These are phyloP conservation scores for Pentamera pediparva DNA, from an alignment of 53 echinoderm and acorn worm genomes.

Conservation along the genomic window DNA sequence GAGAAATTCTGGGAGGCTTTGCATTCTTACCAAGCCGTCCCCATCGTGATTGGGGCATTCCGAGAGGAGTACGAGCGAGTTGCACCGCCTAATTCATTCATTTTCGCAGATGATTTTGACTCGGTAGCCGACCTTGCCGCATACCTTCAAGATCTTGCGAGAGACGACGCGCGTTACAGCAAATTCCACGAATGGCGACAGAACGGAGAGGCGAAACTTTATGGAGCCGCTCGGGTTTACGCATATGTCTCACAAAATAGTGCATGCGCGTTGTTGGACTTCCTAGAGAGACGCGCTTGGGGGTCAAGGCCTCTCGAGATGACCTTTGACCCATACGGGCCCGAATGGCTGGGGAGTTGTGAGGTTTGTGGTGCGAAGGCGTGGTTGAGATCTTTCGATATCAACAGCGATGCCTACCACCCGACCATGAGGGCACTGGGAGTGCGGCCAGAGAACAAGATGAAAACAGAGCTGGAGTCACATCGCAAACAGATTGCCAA, in stretches of 20 bases:
- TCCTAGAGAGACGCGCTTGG: neutral
- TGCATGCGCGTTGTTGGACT: conserved; percentile 5
- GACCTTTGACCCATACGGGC: neutral
- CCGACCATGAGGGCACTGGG: neutral
- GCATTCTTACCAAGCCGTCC: neutral
- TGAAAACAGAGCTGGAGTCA: no score
- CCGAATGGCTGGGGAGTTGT: conserved; percentile 1
- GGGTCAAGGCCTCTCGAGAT: neutral
- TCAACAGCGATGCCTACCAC: neutral
- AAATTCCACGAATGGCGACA: conserved; percentile 8
- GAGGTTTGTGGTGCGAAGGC: neutral
- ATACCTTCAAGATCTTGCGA: neutral
- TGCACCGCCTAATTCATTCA: conserved; percentile 13
- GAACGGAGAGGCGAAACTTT: neutral
- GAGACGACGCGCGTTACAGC: neutral
- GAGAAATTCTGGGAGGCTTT: conserved; percentile 4
- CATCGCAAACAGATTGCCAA: no score
- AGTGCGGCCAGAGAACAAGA: no score
- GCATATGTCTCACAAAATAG: neutral
- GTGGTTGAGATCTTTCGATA: neutral
- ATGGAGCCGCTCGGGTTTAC: neutral
- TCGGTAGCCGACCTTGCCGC: neutral
- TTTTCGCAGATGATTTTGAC: conserved; percentile 3
- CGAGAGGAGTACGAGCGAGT: neutral
- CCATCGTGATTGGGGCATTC: neutral